phyloP scores from a whole-genome alignment of 1,140 invertebrate genomes.

The Micrasema minimum region DNA sequence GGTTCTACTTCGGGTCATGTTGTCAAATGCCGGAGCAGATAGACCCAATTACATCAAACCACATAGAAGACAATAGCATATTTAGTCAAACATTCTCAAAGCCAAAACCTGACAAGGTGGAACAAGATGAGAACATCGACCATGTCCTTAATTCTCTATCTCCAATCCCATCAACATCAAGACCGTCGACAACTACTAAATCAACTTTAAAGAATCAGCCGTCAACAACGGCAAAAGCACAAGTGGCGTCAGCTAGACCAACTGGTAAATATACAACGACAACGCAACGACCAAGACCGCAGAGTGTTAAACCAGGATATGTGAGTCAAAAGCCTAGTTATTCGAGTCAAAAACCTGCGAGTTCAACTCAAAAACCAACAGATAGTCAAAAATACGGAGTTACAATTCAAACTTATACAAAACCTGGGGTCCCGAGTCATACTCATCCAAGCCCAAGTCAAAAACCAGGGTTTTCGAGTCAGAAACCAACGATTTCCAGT shows the following conservation, averaged over 20 bases:
- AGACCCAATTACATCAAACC: conserved; percentile 61
- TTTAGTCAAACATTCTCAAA: conserved; percentile 62
- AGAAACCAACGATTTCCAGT: conserved; percentile 55
- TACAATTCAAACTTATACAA: background rate
- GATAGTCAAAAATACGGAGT: conserved; percentile 27
- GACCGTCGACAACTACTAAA: conserved; percentile 1
- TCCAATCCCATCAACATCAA: background rate
- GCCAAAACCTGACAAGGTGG: conserved; percentile 4
- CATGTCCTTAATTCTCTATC: conserved; percentile 22
- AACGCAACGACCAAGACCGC: conserved; percentile 21
- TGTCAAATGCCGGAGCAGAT: conserved; percentile 74
- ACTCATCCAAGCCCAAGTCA: conserved; percentile 21
- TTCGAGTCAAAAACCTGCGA: conserved; percentile 22
- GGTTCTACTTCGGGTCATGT: conserved; percentile 70
- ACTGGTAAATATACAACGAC: conserved; percentile 19
- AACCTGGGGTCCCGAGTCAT: conserved; percentile 34
- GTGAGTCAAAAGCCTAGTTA: conserved; percentile 45
- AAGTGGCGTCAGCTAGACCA: background rate
- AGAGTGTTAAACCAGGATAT: conserved; percentile 30
- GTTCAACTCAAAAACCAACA: conserved; percentile 54
- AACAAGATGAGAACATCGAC: conserved; percentile 16
- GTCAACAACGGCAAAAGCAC: conserved; percentile 17
- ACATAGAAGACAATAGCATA: conserved; percentile 65
- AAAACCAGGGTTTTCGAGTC: conserved; percentile 39
- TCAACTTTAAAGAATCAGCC: background rate